A percentile compares a stretch with the other conserved stretches of the same genome.
Evolutionary conservation across 1,140 invertebrate genomes (phyloP).

Genomic region (Doryteuthis pealeii): DNA sequence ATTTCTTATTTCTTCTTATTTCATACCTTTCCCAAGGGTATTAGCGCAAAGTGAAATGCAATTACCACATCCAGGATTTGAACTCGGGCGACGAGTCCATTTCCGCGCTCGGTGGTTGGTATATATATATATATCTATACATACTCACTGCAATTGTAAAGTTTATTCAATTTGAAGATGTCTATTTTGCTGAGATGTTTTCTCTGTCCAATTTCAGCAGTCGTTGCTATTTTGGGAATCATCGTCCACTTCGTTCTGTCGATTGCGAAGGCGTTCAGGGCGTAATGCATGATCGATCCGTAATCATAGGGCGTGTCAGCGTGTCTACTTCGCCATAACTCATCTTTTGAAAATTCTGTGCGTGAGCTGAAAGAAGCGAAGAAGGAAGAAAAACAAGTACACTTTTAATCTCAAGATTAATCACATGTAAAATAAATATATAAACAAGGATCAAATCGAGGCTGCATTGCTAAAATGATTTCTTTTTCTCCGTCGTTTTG

Average conservation of each 20-base stretch:
- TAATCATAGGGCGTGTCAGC: conserved; percentile 56
- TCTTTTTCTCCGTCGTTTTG: too few species aligned
- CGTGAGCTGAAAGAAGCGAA: conserved; percentile 25
- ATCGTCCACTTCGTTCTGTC: conserved; percentile 59
- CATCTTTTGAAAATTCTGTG: conserved; percentile 39
- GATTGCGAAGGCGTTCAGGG: conserved; percentile 57
- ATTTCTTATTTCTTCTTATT: too few species aligned
- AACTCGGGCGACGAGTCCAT: too few species aligned
- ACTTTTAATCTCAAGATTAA: too few species aligned
- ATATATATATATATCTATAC: too few species aligned
- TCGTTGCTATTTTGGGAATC: conserved; percentile 37
- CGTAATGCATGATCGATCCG: conserved; percentile 62
- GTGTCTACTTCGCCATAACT: conserved; percentile 33
- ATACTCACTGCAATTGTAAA: conserved; percentile 51
- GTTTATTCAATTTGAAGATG: conserved; percentile 43
- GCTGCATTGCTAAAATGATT: too few species aligned
- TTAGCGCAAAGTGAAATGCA: too few species aligned
- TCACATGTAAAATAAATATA: too few species aligned
- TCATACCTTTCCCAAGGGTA: too few species aligned
- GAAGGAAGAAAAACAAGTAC: neutral
- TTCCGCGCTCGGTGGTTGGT: too few species aligned
- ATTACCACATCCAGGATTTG: too few species aligned
- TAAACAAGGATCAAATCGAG: too few species aligned
- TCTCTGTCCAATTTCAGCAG: conserved; percentile 49
- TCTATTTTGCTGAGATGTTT: conserved; percentile 47